Evolutionary conservation across 1,140 invertebrate species (phyloP).

Genomic region (Lineus longissimus): DNA sequence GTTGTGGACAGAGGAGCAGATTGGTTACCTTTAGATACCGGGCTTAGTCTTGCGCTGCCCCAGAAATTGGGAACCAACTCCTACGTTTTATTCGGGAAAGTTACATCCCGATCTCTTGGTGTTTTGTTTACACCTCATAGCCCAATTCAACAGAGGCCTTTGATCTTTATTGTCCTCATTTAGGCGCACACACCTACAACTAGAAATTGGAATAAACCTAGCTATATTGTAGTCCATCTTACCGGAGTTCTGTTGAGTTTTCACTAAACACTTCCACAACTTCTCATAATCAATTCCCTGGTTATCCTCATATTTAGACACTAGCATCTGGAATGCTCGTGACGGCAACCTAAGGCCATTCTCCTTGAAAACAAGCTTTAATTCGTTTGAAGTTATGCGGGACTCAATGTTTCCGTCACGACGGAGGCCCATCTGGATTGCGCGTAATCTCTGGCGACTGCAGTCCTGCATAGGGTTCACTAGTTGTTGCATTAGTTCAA

Average conservation of each 20-base stretch:
- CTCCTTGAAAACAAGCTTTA: slow-evolving; percentile 31
- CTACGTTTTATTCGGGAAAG: background rate
- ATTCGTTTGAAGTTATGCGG: slow-evolving; percentile 32
- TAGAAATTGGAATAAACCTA: no score
- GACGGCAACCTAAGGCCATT: slow-evolving; percentile 30
- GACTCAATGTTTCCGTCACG: slow-evolving; percentile 33
- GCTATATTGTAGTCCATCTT: no score
- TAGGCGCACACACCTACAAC: slow-evolving; percentile 1
- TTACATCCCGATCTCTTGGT: background rate
- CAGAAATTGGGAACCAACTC: background rate
- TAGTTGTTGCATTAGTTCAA: slow-evolving; percentile 14
- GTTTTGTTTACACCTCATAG: no score
- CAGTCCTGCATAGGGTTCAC: slow-evolving; percentile 26
- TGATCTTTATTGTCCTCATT: no score
- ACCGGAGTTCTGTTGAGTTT: slow-evolving; percentile 36
- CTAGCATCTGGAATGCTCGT: slow-evolving; percentile 26
- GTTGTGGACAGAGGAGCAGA: no score
- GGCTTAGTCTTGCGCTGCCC: no score
- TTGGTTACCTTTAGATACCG: no score
- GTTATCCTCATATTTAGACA: slow-evolving; percentile 28
- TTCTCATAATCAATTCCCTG: slow-evolving; percentile 37
- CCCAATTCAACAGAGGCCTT: no score
- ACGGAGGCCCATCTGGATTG: slow-evolving; percentile 37
- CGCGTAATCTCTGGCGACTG: slow-evolving; percentile 36
- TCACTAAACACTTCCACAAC: slow-evolving; percentile 30